Evolutionary conservation across 1,140 invertebrate genomes (phyloP).

Genomic region (Drosophila kepulauana): DNA sequence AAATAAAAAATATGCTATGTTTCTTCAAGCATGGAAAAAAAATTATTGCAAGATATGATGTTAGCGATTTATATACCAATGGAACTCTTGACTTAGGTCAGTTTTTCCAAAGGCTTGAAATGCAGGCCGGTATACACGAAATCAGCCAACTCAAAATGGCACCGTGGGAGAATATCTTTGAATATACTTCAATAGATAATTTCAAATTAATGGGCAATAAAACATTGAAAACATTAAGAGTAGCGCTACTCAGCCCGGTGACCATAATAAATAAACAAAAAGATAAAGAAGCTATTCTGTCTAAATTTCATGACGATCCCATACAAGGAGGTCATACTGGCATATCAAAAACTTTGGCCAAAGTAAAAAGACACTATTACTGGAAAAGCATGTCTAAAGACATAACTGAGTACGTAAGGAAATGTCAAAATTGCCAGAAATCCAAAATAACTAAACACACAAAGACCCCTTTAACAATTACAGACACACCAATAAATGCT

Average conservation of each 20-base stretch:
- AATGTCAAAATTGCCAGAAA: conserved; percentile 29
- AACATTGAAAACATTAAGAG: conserved; percentile 33
- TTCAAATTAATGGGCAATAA: conserved; percentile 38
- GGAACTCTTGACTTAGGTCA: conserved; percentile 27
- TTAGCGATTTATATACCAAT: conserved; percentile 39
- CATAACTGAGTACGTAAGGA: conserved; percentile 21
- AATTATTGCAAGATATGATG: conserved; percentile 33
- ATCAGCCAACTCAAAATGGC: conserved; percentile 38
- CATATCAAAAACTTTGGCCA: conserved; percentile 34
- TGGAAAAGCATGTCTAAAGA: conserved; percentile 33
- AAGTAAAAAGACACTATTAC: conserved; percentile 36
- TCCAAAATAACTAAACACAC: conserved; percentile 17
- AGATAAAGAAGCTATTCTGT: conserved; percentile 39
- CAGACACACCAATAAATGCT: conserved; percentile 23
- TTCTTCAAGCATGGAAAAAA: conserved; percentile 30
- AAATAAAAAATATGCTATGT: too few species aligned
- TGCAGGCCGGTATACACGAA: conserved; percentile 8
- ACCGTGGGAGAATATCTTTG: conserved; percentile 37
- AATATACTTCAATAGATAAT: conserved; percentile 26
- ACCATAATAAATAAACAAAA: conserved; percentile 16
- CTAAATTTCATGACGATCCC: conserved; percentile 30
- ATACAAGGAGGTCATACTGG: conserved; percentile 34
- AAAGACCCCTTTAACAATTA: conserved; percentile 17
- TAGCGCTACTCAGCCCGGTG: conserved; percentile 43
- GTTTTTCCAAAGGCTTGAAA: conserved; percentile 26